Base-by-base conservation (phyloP, 1,140 invertebrate genomes). In the Aphelinus atriplicis region DNA sequence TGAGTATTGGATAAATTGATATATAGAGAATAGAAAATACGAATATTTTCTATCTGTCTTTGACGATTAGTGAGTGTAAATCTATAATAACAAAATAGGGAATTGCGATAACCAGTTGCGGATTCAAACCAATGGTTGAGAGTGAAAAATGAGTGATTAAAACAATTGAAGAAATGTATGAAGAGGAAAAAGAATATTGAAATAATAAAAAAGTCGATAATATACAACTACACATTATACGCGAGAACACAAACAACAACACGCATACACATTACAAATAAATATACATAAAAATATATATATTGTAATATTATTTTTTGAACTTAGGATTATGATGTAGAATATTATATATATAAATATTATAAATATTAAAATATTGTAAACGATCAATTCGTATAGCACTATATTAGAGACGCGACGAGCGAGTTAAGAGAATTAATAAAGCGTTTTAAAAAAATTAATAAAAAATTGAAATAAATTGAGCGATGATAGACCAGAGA, bases 241-340 rank as follows among this genome's bases (percentile, higher is more conserved):
- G 75, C 60, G 73, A 77, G 75, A 79, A 73, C 73, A 80, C 67
- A 72, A 81, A 80, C 77, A 77, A 80, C 77, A 80, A 82, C 82
- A 83, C 80, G 26, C 26, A 73, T 77, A 83, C 77, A 82, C 78
- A 76, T 78, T 75, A 80, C 60, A 76, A 67, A 64, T 47, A 58
- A 65, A 76, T 67, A 81, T 78, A 78, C 77, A 73, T 63, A 78
- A 76, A 80, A 73, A 71, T 61, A 71, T 84, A 85, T 86, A 86
- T 86, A 86, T 86, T 86, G 84, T 87, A 86, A 86, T 87, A 85
- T 87, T 87, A 87, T 87, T 87, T 87, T 87, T 87, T 81, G 84
- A 87, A 87, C 80, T 80, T 88, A 87, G 85, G 81, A 85, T 84
- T 83, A 81, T 86, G 86, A 86, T 86, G 85, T 87, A 87, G 84